Base-by-base conservation (phyloP, 2,113 vertebrate species). In the Clarias gariepinus region DNA sequence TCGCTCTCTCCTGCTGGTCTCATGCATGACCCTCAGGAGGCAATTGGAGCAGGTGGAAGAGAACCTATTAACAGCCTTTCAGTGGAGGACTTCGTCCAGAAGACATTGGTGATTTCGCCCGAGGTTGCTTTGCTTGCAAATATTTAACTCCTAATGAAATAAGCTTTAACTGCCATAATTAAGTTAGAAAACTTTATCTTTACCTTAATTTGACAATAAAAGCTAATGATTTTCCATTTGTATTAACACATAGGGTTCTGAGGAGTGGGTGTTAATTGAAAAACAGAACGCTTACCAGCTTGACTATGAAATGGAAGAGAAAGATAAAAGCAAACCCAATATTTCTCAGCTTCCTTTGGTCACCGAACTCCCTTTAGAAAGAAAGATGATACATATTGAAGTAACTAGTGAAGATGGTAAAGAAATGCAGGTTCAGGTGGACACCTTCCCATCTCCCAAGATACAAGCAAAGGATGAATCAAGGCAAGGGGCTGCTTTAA, bases 261-360 rank as follows among this genome's bases (percentile, higher is more conserved):
- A 99, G 95, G 97, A 99, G 91, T 98, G 97, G 98, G 98, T 99
- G 95, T 97, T 99, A 95, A 96, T 99, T 97, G 97, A 99, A 94
- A 98, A 96, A 95, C 94, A 96, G 94, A 95, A 95, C 92, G 91
- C 93, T 95, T 96, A 95, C 95, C 96, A 96, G 92, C 95, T 96
- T 94, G 95, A 96, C 53, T 93, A 95, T 93, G 93, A 93, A 87
- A 93, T 92, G 92, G 95, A 92, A 87, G 89, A 88, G 88, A 93
- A 93, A 89, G 93, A 94, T 84, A 91, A 91, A 90, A 93, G 91
- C 88, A 92, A 91, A 88, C 85, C 81, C 87, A 76, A 80, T 82
- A 81, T 91, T 71, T 89, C 89, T 66, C 81, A 88, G 52, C 85
- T 89, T 53, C 93, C 92, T 87, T 93, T 93, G 91, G 86, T 90